Base-by-base conservation (phyloP, 2,888 invertebrate genomes). In the Scelioninae gen. 2 region DNA sequence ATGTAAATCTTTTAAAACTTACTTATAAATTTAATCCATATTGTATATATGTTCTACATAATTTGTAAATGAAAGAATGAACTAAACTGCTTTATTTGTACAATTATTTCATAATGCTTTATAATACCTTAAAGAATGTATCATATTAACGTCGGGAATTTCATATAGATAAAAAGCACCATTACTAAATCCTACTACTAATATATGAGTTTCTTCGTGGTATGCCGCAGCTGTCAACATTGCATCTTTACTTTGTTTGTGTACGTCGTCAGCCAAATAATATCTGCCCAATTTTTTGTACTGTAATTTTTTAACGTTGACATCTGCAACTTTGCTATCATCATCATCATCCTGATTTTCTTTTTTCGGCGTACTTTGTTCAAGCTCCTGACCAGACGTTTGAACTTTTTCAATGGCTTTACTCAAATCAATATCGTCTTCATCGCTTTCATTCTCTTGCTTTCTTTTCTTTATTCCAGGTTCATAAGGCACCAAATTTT, bases 131-230 rank as follows among this genome's bases (percentile, higher is more conserved):
- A 93, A 86, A 7, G 91, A 96, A 87, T 98, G 98, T 73, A 99
- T 94, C 78, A 97, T 88, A 81, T 93, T 96, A 61, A 96, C 95
- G 45, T 96, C 95, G 0, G 98, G 98, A 88, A 98, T 90, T 86
- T 98, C 97, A 83, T 98, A 95, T 0, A 99, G 89, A 83, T 94
- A 94, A 88, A 99, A 98, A 19, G 93, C 90, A 1, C 99, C 99
- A 76, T 92, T 94, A 11, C 93, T 93, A 85, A 96, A 98, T 5
- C 96, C 98, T 31, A 94, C 92, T 0, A 98, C 94, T 60, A 99
- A 87, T 76, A 98, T 90, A 83, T 92, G 93, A 0, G 91, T 92
- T 1, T 90, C 88, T 76, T 90, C 90, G 84, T 97, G 95, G 86
- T 95, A 98, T 45, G 93, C 92, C 0, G 93, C 93, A 0, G 96